These are phyloP conservation scores for Rhea pennata DNA, from an alignment of 2,113 vertebrate genomes.

Conservation along the genomic window DNA sequence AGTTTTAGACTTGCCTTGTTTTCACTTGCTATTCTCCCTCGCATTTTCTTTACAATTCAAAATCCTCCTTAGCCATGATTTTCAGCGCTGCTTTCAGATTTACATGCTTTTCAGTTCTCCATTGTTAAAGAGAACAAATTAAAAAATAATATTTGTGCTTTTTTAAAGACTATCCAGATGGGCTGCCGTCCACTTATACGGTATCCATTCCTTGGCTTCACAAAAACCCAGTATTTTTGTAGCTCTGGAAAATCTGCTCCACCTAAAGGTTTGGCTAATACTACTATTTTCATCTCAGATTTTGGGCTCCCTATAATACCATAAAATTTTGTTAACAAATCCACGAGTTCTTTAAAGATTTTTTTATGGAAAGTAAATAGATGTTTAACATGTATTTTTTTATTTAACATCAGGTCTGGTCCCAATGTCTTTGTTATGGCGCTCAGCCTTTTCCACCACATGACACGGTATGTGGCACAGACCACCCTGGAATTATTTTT, in stretches of 20 bases:
- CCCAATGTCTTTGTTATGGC: background rate
- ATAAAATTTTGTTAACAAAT: constrained; percentile 69
- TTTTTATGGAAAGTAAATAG: constrained; percentile 38
- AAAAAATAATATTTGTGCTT: constrained; percentile 49
- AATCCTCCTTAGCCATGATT: background rate
- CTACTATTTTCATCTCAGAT: constrained; percentile 54
- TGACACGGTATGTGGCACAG: constrained; percentile 18
- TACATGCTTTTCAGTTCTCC: background rate
- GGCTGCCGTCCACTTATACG: constrained; percentile 52
- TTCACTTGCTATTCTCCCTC: background rate
- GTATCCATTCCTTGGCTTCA: constrained; percentile 58
- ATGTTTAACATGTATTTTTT: constrained; percentile 36
- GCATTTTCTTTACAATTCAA: background rate
- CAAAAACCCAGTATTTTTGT: constrained; percentile 65
- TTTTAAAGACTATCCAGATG: constrained; percentile 51
- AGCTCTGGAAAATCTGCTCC: constrained; percentile 64
- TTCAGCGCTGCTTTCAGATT: background rate
- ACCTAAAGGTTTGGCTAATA: constrained; percentile 64
- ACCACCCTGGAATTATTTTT: constrained; percentile 54
- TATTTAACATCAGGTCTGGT: background rate
- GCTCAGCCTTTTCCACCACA: constrained; percentile 41
- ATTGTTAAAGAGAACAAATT: constrained; percentile 41
- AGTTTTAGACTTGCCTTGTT: background rate
- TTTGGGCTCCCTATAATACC: constrained; percentile 53
- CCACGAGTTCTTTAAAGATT: constrained; percentile 44